A percentile compares a stretch with the other conserved stretches of the same genome.
These are phyloP conservation scores for Erythrolamprus reginae DNA, from an alignment of 2,113 vertebrate genomes.

Conservation along the genomic window DNA sequence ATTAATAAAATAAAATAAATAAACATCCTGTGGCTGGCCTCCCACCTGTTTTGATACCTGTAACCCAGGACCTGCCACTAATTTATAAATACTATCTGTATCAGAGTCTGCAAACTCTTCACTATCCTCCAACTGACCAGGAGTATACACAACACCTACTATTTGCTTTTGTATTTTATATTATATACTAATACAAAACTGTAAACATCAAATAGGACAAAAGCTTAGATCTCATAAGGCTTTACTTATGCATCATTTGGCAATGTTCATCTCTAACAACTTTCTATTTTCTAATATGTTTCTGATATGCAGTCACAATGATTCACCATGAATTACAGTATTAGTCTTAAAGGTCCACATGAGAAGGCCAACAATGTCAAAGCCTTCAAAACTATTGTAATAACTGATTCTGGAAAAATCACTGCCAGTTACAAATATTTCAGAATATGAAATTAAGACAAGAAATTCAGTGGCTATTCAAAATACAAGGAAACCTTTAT, in stretches of 20 bases:
- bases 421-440: neutral
- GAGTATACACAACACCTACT: no score
- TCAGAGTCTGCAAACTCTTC: no score
- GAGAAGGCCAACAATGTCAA: neutral
- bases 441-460: neutral
- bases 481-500: neutral
- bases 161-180: no score
- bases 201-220: neutral
- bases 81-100: no score
- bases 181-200: no score
- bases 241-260: neutral
- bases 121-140: no score
- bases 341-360: neutral
- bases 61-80: no score
- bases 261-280: neutral
- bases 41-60: no score
- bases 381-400: neutral
- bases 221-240: neutral
- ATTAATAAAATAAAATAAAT: no score
- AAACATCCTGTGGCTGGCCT: no score
- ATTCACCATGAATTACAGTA: neutral
- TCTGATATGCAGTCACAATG: neutral
- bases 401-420: neutral
- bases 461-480: neutral
- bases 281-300: neutral